Percentiles rank a stretch among this genome's conserved stretches.
Evolutionary conservation across 2,113 vertebrate species (phyloP).

Genomic region (Anoura caudifer): DNA sequence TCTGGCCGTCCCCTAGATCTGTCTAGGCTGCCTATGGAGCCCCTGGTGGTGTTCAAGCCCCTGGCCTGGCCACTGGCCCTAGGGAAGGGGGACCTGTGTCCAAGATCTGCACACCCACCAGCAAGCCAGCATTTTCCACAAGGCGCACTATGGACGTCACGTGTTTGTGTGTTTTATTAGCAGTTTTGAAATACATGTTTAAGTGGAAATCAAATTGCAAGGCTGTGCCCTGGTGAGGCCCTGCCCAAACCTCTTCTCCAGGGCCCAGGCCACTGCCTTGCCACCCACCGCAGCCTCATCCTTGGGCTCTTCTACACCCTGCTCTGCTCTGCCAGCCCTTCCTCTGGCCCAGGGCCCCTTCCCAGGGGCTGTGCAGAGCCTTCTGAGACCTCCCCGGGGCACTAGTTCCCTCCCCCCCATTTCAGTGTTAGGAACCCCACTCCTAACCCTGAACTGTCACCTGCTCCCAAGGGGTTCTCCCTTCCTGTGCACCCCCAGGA

Average conservation of each 20-base stretch:
- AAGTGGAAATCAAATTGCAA: neutral
- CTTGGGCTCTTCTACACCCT: rapidly evolving
- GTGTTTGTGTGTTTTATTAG: neutral
- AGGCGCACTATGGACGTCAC: neutral
- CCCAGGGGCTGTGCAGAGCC: neutral
- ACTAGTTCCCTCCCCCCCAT: neutral
- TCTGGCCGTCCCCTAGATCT: neutral
- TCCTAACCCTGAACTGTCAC: neutral
- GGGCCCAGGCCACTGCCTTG: neutral
- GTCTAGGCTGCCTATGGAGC: neutral
- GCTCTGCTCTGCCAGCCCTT: neutral
- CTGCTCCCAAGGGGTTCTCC: neutral
- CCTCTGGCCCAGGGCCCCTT: neutral
- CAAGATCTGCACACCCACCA: neutral
- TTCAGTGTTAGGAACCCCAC: neutral
- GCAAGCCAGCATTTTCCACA: neutral
- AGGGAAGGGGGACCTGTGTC: neutral
- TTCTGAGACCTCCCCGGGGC: neutral
- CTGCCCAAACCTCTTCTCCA: neutral
- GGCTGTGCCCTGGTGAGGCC: neutral
- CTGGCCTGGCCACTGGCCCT: neutral
- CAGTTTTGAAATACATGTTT: neutral
- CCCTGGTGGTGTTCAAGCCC: neutral
- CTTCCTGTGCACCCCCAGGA: neutral
- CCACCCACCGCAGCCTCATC: neutral